A percentile compares a stretch with the other conserved stretches of the same genome.
These are phyloP conservation scores for Zelostemma sp. DNA, from an alignment of 1,140 invertebrate genomes.

Conservation along the genomic window DNA sequence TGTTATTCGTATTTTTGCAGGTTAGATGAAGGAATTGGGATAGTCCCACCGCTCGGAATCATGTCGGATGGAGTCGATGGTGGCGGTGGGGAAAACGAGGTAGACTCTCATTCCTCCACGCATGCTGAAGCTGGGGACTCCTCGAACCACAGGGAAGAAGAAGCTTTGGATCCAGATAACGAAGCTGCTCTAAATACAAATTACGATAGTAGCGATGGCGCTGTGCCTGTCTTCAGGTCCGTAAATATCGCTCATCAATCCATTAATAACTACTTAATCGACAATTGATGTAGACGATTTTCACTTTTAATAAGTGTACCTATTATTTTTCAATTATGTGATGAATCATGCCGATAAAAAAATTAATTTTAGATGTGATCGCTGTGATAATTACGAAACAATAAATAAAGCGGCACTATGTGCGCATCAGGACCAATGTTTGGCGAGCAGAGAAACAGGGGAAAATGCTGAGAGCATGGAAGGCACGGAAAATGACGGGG, in stretches of 20 bases:
- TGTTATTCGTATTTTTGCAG: constrained; percentile 23
- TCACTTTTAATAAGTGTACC: too few species aligned
- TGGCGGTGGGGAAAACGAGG: constrained; percentile 68
- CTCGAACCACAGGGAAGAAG: constrained; percentile 63
- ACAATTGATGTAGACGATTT: neutral
- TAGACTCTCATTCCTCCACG: constrained; percentile 68
- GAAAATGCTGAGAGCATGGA: constrained; percentile 62
- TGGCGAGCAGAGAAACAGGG: constrained; percentile 59
- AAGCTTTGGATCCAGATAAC: constrained; percentile 63
- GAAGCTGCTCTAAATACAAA: constrained; percentile 73
- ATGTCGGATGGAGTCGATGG: constrained; percentile 69
- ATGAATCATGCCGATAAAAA: too few species aligned
- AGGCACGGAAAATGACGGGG: constrained; percentile 61
- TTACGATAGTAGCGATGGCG: constrained; percentile 74
- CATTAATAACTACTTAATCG: neutral
- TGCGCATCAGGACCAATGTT: constrained; percentile 75
- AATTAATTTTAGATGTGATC: constrained; percentile 70
- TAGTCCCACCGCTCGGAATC: constrained; percentile 58
- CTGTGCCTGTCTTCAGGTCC: constrained; percentile 69
- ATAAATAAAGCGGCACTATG: constrained; percentile 73
- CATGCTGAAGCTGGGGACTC: constrained; percentile 62
- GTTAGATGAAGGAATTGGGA: constrained; percentile 60
- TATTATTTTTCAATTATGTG: too few species aligned
- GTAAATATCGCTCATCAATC: constrained; percentile 16
- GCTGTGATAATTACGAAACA: constrained; percentile 78